A percentile compares a stretch with the other conserved stretches of the same genome.
Conservation (phyloP, 2,113 vertebrate genomes). For the Chitala chitala region DNA sequence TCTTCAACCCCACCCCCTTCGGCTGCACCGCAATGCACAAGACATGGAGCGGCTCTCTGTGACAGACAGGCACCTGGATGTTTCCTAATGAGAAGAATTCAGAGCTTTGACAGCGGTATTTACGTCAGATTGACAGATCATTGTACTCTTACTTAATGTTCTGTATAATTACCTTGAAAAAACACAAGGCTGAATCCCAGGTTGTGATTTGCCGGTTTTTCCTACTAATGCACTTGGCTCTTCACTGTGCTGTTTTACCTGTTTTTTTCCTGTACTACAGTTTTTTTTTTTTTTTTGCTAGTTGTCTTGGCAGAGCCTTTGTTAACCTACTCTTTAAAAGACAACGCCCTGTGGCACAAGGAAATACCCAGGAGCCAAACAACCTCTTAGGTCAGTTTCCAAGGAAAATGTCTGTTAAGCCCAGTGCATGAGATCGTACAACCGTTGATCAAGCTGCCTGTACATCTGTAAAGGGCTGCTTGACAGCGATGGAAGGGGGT, state of each 20-base stretch:
- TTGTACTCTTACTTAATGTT: background rate
- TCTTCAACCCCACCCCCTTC: conserved; percentile 2
- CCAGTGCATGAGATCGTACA: conserved; percentile 50
- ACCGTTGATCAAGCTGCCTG: conserved; percentile 47
- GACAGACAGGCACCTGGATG: background rate
- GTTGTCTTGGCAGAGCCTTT: background rate
- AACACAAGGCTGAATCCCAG: background rate
- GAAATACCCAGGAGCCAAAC: conserved; percentile 59
- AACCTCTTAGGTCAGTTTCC: conserved; percentile 52
- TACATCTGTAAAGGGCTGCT: too few relatives aligned
- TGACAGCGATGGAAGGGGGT: too few relatives aligned
- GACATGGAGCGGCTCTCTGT: background rate
- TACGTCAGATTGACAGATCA: conserved; percentile 16
- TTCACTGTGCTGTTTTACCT: too few relatives aligned
- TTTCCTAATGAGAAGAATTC: background rate
- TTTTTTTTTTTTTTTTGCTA: background rate
- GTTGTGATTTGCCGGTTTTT: too few relatives aligned
- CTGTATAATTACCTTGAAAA: background rate
- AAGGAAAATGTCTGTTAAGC: conserved; percentile 58
- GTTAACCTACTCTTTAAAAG: conserved; percentile 3
- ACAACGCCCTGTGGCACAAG: conserved; percentile 14
- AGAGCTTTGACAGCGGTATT: background rate
- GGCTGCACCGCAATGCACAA: background rate
- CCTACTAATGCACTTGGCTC: too few relatives aligned
- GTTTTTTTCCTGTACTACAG: background rate